Percentiles rank a stretch among this genome's conserved stretches.
Conservation (phyloP, 1,140 invertebrate genomes). For the Lanistes nyassanus region DNA sequence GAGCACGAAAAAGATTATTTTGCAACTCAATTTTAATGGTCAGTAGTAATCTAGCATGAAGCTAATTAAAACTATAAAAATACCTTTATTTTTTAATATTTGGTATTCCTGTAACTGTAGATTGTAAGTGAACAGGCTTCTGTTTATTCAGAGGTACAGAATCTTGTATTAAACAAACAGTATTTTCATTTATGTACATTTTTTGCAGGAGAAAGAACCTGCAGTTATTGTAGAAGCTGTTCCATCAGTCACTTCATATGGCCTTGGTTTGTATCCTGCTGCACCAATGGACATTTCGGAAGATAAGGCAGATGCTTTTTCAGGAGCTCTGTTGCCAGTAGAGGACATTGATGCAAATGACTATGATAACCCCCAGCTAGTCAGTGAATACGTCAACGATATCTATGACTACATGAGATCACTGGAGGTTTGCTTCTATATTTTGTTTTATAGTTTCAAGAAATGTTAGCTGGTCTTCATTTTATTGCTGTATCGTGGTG, state of each 20-base stretch:
- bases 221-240: conserved; percentile 30
- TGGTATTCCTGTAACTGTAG: too few relatives aligned
- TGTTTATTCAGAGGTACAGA: too few relatives aligned
- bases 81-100: too few relatives aligned
- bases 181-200: too few relatives aligned
- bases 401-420: conserved; percentile 83
- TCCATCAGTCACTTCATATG: conserved; percentile 11
- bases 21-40: too few relatives aligned
- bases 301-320: conserved; percentile 54
- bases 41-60: too few relatives aligned
- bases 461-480: too few relatives aligned
- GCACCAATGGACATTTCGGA: conserved; percentile 59
- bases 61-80: too few relatives aligned
- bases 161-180: too few relatives aligned
- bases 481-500: too few relatives aligned
- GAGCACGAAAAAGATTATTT: neutral
- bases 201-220: conserved; percentile 15
- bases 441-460: neutral
- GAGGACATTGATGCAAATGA: conserved; percentile 82
- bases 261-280: conserved; percentile 11
- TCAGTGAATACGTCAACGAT: conserved; percentile 84
- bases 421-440: conserved; percentile 73
- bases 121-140: too few relatives aligned
- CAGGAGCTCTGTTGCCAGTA: conserved; percentile 52
- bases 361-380: conserved; percentile 79